Base-by-base conservation (phyloP, 2,113 vertebrate species). In the Gymnorhina tibicen region DNA sequence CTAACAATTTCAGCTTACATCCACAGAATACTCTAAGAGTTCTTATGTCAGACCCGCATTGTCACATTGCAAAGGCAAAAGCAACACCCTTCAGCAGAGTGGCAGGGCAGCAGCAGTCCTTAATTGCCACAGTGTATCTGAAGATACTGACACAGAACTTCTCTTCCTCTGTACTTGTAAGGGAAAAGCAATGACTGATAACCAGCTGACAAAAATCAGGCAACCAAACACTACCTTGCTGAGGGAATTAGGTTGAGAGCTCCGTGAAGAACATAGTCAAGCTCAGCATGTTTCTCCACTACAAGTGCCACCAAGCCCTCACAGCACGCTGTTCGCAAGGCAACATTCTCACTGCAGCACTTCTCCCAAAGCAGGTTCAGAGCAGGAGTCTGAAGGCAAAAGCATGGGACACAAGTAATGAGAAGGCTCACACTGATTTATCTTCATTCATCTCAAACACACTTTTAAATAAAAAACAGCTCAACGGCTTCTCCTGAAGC, bases 161-260 rank as follows among this genome's bases (percentile, higher is more conserved):
- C 9, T 50, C 14, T 7, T 63, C 19, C 26, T 13, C 33, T 33
- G 13, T 27, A 52, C 42, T 72, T 83, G 18, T 12, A 50, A 49
- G 12, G 14, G 3, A 53, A 84, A 74, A 80, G 9, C 42, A 49
- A 27, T 20, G 23, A 75, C 22, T 46, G 35, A 70, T 21, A 39
- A 77, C 6, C 11, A 50, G 42, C 11, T 47, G 63, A 28, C 42
- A 88, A 81, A 80, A 63, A 79, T 22, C 23, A 70, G 33, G 14
- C 23, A 86, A 95, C 7, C 7, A 53, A 85, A 84, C 42, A 64
- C n/a, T 98, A 99, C 99, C 99, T 98, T 92, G 99, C 98, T 10
- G 99, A 99, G 9, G 99, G 99, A 95, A 99, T 98, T 14, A 99
- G 97, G 94, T 99, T 99, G 89, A 99, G 98, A 64, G 99, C 97